Evolutionary conservation across 2,888 invertebrate genomes (phyloP).

Genomic region (Acleris holmiana): DNA sequence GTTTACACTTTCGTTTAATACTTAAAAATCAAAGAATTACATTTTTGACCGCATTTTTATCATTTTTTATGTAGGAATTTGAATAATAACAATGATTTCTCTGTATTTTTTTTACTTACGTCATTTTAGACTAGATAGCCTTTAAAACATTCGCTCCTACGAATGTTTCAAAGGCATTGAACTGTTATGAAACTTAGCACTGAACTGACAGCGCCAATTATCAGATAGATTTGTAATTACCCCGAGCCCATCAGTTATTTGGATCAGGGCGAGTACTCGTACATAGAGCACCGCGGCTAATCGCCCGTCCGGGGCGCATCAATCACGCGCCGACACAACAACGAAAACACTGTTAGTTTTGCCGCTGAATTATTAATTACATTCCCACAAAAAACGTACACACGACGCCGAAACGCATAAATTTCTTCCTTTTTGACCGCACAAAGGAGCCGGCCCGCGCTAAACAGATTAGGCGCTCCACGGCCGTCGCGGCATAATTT

Average conservation of each 20-base stretch:
- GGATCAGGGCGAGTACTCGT: constrained; percentile 18
- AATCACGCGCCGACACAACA: constrained; percentile 73
- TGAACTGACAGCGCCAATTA: constrained; percentile 22
- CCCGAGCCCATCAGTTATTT: constrained; percentile 2
- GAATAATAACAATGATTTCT: no score
- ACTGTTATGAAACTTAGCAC: not conserved
- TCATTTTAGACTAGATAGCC: no score
- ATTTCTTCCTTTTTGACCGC: constrained; percentile 83
- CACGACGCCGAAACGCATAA: constrained; percentile 83
- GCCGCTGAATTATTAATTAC: constrained; percentile 85
- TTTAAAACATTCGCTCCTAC: no score
- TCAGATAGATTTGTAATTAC: constrained; percentile 23
- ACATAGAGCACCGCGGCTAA: constrained; percentile 52
- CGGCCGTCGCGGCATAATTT: constrained; percentile 82
- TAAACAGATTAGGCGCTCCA: constrained; percentile 82
- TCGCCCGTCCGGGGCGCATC: constrained; percentile 62
- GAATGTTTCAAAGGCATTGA: not conserved
- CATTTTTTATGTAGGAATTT: no score
- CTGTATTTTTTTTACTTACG: no score
- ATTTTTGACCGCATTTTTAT: no score
- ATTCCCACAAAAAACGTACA: constrained; percentile 82
- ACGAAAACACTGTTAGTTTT: constrained; percentile 85
- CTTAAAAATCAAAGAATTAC: no score
- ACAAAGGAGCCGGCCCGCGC: constrained; percentile 79
- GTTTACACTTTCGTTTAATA: no score